Base-by-base conservation (phyloP, 2,888 invertebrate genomes). In the Schrankia costaestrigalis region DNA sequence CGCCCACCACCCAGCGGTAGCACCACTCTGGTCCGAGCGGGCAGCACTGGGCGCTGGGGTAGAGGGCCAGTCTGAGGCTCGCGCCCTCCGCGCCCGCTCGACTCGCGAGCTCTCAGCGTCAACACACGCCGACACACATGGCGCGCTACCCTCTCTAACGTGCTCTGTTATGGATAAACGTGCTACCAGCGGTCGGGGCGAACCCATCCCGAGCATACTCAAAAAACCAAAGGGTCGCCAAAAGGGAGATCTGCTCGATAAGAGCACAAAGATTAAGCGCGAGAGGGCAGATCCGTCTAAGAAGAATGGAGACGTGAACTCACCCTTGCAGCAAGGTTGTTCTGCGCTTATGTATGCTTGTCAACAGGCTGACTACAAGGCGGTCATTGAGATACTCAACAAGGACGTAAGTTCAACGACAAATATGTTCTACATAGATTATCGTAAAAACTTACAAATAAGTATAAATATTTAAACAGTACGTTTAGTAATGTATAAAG, bases 301-400 rank as follows among this genome's bases (percentile, higher is more conserved):
- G 59, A 80, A 72, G 54, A 57, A 57, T 27, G 71, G 69, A 42
- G 79, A 80, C 77, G 83, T 73, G 63, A 77, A 61, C 63, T 65
- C 77, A 35, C 77, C 83, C 58, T 77, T 91, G 58, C 87, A 87
- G 54, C 90, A 89, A 66, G 94, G 95, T 64, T 95, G 95, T 78
- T 94, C 95, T 49, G 91, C 93, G 59, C 91, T 97, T 69, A 96
- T 97, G 96, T 95, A 95, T 86, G 95, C 96, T 63, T 96, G 96
- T 73, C 96, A 96, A 81, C 96, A 95, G 75, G 95, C 93, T 31
- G 92, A 95, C 84, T 93, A 94, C 74, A 90, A 91, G 49, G 90
- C 92, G 54, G 95, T 96, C 51, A 89, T 93, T 55, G 91, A 91
- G 58, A 90, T 94, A 56, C 90, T 96, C 58, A 91, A 91, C 64